Base-by-base conservation (phyloP, 2,113 vertebrate genomes). In the Onychorhynchus coronatus region DNA sequence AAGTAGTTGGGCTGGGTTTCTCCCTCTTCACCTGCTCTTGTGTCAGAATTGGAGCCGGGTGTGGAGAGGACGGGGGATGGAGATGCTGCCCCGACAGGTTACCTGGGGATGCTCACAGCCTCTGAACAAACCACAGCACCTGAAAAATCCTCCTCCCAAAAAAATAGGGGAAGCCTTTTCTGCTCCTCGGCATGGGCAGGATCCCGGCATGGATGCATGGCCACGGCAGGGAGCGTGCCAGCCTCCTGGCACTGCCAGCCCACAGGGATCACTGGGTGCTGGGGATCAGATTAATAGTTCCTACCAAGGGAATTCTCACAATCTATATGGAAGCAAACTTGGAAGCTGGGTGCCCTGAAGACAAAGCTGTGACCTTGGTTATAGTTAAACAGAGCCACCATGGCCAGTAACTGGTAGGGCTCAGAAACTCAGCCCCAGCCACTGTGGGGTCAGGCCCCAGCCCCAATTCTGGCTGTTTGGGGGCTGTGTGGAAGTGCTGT, bases 371-470 rank as follows among this genome's bases (percentile, higher is more conserved):
- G 56, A 13, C 42, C 55, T 41, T 76, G 31, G 59, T 3, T 31
- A 6, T 0, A 6, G 31, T 8, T 27, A 3, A 35, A 2, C 0
- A 1, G n/a, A 1, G 41, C 30, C 1, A 1, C 23, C 21, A 2
- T 0, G 10, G 53, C 30, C 42, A 41, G 31, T 23, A 25, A 15
- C 11, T 6, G 49, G 25, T 14, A 73, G 70, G 87, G 39, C 46
- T 14, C 68, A 39, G 46, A 23, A 44, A 12, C 0, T 30, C 1
- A 0, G 42, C 39, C 27, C 61, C 52, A 33, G 46, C 2, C 37
- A 9, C 21, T 0, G 5, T 1, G 0, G 35, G 42, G 33, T 5
- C 44, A 50, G 67, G 47, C 35, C 44, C 56, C 35, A 63, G 63
- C 27, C 63, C 63, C 7, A 1, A 2, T 8, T 67, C 49, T 13